Percentiles rank a stretch among this genome's conserved stretches.
phyloP scores from a whole-genome alignment of 2,888 invertebrate species.

The Heteromurus nitidus region DNA sequence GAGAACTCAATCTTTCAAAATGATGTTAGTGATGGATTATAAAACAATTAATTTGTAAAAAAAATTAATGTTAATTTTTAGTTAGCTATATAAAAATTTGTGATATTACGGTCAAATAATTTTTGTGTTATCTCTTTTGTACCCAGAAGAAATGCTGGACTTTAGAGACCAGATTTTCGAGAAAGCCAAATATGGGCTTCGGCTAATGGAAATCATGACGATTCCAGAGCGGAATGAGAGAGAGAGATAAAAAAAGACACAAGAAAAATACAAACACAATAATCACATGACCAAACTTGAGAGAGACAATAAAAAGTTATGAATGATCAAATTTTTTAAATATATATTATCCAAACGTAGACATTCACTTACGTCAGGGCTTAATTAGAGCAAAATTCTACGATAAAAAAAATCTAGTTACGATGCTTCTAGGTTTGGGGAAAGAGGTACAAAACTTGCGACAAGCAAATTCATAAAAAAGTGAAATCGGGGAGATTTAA shows the following conservation, averaged over 20 bases:
- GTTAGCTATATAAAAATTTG: too few species aligned
- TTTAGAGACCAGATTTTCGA: conserved; percentile 73
- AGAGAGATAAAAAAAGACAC: too few species aligned
- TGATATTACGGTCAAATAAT: conserved; percentile 19
- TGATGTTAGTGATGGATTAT: conserved; percentile 25
- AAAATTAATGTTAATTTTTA: conserved; percentile 9
- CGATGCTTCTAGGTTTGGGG: too few species aligned
- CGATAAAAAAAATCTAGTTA: too few species aligned
- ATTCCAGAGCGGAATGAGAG: too few species aligned
- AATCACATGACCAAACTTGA: not conserved
- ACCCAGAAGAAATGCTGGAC: conserved; percentile 73
- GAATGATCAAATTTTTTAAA: too few species aligned
- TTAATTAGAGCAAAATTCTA: too few species aligned
- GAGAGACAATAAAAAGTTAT: not conserved
- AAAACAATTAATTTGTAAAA: not conserved
- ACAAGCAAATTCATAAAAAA: too few species aligned
- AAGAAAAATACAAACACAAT: conserved; percentile 48
- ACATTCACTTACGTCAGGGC: not conserved
- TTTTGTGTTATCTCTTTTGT: conserved; percentile 60
- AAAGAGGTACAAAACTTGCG: too few species aligned
- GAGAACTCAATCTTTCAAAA: conserved; percentile 16
- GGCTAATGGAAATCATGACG: too few species aligned
- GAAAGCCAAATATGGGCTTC: conserved; percentile 73
- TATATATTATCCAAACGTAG: not conserved
- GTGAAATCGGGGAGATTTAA: too few species aligned